Conservation (phyloP, 2,113 vertebrate genomes). For the Canis aureus region DNA sequence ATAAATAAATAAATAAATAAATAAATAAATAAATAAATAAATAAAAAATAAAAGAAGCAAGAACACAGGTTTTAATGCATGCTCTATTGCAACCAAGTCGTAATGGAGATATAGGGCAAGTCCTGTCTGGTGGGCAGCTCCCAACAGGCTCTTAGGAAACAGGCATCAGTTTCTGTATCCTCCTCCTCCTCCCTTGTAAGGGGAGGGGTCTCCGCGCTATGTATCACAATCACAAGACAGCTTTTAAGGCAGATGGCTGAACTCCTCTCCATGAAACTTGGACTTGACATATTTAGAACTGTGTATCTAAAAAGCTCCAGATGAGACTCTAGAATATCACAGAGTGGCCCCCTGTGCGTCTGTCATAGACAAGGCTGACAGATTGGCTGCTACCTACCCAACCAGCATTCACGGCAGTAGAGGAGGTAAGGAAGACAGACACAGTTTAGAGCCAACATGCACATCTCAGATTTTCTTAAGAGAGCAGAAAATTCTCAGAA, state of each 20-base stretch:
- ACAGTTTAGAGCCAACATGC: not conserved
- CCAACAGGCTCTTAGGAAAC: not conserved
- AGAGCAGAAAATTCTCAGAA: constrained; percentile 38
- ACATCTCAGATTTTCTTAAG: not conserved
- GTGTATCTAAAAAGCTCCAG: not conserved
- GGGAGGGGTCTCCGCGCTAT: not conserved
- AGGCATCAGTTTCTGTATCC: not conserved
- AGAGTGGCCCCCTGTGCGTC: fast-evolving
- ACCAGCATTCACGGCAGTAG: not conserved
- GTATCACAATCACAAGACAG: not conserved
- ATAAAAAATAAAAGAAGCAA: not conserved
- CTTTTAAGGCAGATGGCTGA: not conserved
- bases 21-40: not conserved
- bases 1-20: not conserved
- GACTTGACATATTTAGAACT: not conserved
- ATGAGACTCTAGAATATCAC: not conserved
- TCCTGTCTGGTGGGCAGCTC: not conserved
- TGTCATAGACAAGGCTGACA: not conserved
- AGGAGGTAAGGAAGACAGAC: not conserved
- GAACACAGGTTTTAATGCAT: not conserved
- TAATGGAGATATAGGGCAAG: not conserved
- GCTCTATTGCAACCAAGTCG: not conserved
- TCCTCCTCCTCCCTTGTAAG: not conserved
- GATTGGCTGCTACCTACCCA: not conserved
- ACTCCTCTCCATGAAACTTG: not conserved